phyloP scores from a whole-genome alignment of 2,888 invertebrate genomes.

The Heteropelma amictum region DNA sequence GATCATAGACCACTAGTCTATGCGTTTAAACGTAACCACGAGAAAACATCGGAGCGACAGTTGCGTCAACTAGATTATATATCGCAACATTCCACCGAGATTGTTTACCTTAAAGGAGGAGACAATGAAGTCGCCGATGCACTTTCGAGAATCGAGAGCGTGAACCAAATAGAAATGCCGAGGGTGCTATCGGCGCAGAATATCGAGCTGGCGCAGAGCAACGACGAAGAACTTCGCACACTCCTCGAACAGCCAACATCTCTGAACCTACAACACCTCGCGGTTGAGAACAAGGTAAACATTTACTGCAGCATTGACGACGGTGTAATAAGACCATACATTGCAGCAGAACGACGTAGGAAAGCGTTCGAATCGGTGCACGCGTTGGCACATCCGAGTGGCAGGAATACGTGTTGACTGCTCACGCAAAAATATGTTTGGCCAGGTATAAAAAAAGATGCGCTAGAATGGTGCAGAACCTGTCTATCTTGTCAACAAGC shows the following conservation, averaged over 20 bases:
- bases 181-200: too few species aligned
- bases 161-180: too few species aligned
- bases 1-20: background rate
- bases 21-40: background rate
- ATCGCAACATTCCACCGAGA: background rate
- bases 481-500: constrained; percentile 34
- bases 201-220: too few species aligned
- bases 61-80: background rate
- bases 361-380: constrained; percentile 6
- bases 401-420: background rate
- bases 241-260: too few species aligned
- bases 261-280: too few species aligned
- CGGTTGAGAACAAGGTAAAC: too few species aligned
- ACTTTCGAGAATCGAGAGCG: too few species aligned
- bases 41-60: background rate
- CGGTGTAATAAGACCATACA: too few species aligned
- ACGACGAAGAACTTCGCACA: too few species aligned
- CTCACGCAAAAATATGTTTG: background rate
- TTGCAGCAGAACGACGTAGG: background rate
- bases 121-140: too few species aligned
- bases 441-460: constrained; percentile 4
- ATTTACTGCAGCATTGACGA: too few species aligned
- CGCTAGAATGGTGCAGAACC: background rate
- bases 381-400: constrained; percentile 12
- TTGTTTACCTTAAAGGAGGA: too few species aligned